These are phyloP conservation scores for Corythornis vintsioides DNA, from an alignment of 2,113 vertebrate species.

Conservation along the genomic window DNA sequence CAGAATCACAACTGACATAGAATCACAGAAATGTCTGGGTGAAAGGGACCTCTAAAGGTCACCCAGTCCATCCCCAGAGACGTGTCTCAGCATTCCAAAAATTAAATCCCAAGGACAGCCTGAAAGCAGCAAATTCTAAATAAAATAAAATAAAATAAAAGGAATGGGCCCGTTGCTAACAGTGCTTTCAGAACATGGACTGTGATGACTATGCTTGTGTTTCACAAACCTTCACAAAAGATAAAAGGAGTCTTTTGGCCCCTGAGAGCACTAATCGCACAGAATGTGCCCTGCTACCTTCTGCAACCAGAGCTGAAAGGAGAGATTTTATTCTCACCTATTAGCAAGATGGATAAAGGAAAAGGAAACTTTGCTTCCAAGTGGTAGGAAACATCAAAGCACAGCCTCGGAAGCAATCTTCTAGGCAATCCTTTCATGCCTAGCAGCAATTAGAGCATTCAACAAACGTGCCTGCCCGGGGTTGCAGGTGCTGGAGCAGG, in stretches of 20 bases:
- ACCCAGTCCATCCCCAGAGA: too few species aligned
- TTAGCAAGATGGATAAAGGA: constrained; percentile 51
- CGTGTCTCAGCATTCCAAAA: neutral
- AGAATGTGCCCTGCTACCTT: constrained; percentile 13
- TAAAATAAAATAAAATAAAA: neutral
- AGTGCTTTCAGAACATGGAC: neutral
- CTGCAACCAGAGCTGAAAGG: constrained; percentile 40
- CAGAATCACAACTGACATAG: neutral
- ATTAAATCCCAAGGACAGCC: neutral
- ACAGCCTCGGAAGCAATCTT: constrained; percentile 56
- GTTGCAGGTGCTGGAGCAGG: neutral
- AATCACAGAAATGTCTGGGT: too few species aligned
- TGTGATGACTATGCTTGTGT: neutral
- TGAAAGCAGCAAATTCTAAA: neutral
- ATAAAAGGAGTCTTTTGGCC: constrained; percentile 54
- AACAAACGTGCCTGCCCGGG: constrained; percentile 23
- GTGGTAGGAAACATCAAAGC: constrained; percentile 32
- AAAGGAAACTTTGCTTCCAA: constrained; percentile 35
- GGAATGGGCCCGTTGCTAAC: neutral
- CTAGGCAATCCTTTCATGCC: constrained; percentile 61
- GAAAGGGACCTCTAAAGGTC: too few species aligned
- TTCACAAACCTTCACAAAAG: constrained; percentile 36
- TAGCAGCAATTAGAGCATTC: constrained; percentile 54
- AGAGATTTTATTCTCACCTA: constrained; percentile 54
- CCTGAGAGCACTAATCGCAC: neutral